Percentiles rank a stretch among this genome's conserved stretches.
These are phyloP conservation scores for Terebella lapidaria DNA, from an alignment of 2,888 invertebrate species.

Conservation along the genomic window DNA sequence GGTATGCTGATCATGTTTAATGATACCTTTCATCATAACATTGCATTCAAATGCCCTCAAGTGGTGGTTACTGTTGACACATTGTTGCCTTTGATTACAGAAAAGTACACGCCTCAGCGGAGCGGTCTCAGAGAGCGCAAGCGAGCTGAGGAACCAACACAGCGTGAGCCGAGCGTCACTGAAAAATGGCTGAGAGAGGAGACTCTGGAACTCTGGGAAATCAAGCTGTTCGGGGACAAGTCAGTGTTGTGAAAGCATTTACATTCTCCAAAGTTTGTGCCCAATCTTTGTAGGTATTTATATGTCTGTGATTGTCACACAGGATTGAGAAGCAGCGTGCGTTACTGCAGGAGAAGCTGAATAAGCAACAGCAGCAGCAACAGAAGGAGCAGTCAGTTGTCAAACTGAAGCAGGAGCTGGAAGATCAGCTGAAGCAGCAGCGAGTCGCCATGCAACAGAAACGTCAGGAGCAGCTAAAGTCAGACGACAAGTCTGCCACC, in stretches of 20 bases:
- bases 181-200: slow-evolving; percentile 97
- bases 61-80: no score
- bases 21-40: neutral
- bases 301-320: no score
- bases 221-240: slow-evolving; percentile 59
- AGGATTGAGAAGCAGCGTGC: slow-evolving; percentile 47
- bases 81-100: slow-evolving; percentile 59
- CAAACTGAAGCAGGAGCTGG: slow-evolving; percentile 71
- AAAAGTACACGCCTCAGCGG: slow-evolving; percentile 77
- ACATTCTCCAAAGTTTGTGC: neutral
- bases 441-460: slow-evolving; percentile 86
- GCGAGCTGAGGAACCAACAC: slow-evolving; percentile 85
- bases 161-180: slow-evolving; percentile 87
- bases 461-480: slow-evolving; percentile 47
- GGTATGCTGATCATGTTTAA: slow-evolving; percentile 4
- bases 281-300: no score
- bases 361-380: slow-evolving; percentile 24
- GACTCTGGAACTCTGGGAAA: slow-evolving; percentile 92
- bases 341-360: slow-evolving; percentile 50
- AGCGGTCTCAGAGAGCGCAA: slow-evolving; percentile 86
- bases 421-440: slow-evolving; percentile 82
- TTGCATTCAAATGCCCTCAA: neutral
- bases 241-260: slow-evolving; percentile 16
- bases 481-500: neutral
- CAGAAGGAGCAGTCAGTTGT: slow-evolving; percentile 10